Conservation (phyloP, 1,140 invertebrate species). For the Trichonephila clavipes region DNA sequence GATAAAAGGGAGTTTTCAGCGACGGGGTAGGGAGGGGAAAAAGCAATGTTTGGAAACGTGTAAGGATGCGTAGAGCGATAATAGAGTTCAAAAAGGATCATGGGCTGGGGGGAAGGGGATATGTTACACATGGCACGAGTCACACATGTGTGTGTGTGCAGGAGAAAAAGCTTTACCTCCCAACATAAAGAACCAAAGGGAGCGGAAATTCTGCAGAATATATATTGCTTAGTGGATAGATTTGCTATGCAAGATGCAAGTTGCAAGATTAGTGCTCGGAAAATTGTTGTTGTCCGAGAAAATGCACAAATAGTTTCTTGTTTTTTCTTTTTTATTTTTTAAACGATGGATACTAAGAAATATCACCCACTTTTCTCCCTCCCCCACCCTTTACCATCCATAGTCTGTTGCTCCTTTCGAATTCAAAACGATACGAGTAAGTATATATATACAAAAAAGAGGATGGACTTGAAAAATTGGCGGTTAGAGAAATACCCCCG, state of each 20-base stretch:
- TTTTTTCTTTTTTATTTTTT: constrained; percentile 42
- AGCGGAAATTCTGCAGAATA: constrained; percentile 65
- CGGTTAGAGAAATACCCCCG: constrained; percentile 64
- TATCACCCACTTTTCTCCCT: constrained; percentile 52
- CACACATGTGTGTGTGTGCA: too few species aligned
- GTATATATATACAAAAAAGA: not conserved
- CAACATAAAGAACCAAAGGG: constrained; percentile 57
- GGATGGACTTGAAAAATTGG: constrained; percentile 75
- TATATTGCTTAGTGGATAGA: constrained; percentile 71
- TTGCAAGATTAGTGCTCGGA: constrained; percentile 64
- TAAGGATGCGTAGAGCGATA: constrained; percentile 69
- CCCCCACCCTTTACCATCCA: not conserved
- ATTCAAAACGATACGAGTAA: constrained; percentile 59
- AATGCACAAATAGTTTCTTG: constrained; percentile 51
- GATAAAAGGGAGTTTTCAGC: constrained; percentile 37
- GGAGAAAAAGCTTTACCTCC: not conserved
- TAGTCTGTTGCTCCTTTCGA: constrained; percentile 35
- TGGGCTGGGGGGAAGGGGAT: not conserved
- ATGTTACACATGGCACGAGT: not conserved
- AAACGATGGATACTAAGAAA: constrained; percentile 67
- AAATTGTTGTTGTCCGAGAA: constrained; percentile 71
- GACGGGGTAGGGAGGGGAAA: not conserved
- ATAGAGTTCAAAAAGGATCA: constrained; percentile 72
- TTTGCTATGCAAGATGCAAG: constrained; percentile 71
- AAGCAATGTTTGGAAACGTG: constrained; percentile 45